Evolutionary conservation across 2,888 invertebrate species (phyloP), one percentile per base, ranked within the genome.

Genomic region (Choristoneura rosaceana): DNA sequence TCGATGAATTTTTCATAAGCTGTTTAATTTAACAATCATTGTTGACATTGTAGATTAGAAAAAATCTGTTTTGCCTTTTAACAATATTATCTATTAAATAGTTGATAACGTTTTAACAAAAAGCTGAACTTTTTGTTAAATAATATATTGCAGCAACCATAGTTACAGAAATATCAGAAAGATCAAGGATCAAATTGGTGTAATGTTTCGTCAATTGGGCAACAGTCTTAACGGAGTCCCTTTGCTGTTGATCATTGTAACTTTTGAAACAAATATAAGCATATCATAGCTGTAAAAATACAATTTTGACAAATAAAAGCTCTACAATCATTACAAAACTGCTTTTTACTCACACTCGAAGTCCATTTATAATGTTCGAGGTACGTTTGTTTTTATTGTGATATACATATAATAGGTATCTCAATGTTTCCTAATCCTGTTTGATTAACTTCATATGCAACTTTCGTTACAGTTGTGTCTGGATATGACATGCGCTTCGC

Each of bases 281-380:
- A 97, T 97, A 97, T 97, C 97, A 97, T 97, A 97, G 97, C 96
- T 97, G 97, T 97, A 97, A 97, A 96, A 96, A 95, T 95, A 95
- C 95, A 95, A 96, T 96, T 96, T 96, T 96, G 96, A 96, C 96
- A 96, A 96, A 96, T 96, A 96, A 96, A 96, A 96, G 95, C 95
- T 95, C 94, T 94, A 95, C 95, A 95, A 92, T 92, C 93, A 94
- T 92, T 93, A 92, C 89, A 89, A 82, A 86, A 82, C 74, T 80
- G 79, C 77, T 87, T 73, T 91, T 90, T 82, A 87, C 86, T 89
- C 74, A 68, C 60, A 62, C 10, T 65, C 43, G 58, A 61, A 8
- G 14, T 70, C 67, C 41, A 61, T 60, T 64, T 62, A 14, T 12
- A n/a, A 61, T 55, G 14, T 58, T n/a, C n/a, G 41, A 84, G 83